Evolutionary conservation across 2,888 invertebrate genomes (phyloP), one percentile per base, ranked within the genome.

Genomic region (Aelia acuminata): DNA sequence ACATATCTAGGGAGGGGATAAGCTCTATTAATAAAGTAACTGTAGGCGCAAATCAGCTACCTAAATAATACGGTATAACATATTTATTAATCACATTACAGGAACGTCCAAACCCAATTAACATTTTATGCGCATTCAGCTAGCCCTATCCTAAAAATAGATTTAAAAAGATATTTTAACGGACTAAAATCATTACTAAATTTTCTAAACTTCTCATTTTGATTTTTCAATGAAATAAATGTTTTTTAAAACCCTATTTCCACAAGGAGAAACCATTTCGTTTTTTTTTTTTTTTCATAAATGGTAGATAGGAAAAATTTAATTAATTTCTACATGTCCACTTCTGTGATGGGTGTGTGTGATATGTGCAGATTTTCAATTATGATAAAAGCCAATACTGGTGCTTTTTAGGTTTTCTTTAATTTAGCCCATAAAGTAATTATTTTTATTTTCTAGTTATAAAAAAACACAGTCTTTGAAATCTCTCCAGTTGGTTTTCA

Each of bases 351-450:
- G n/a, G 63, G 35, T 35, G 63, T 15, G 63, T 70, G 26, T 57
- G 35, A 70, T 70, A 35, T 35, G 63, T 70, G 18, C 35, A 70
- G 63, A 70, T 70, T 70, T 70, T 70, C 35, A 70, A 70, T 70
- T 70, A 70, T 7, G 63, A 70, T 70, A 70, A 70, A 70, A 70
- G 63, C 57, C 26, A 13, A 18, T 70, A 15, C 26, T 57, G 57
- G 26, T 26, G 35, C 31, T 70, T 35, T n/a, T 70, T 3, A 70
- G 18, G 63, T 31, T 18, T 35, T 35, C 18, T 70, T 70, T 70
- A 35, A 70, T 70, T 1, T 35, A 31, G 13, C 18, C 63, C 31
- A 35, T 70, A 20, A 70, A 70, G 31, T 70, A 70, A 70, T 70
- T 70, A 31, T 20, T 70, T 70, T 35, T 15, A 70, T 70, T 35